Conservation (phyloP, 35 echinoderm and acorn worm species). For the Stichopus chloronotus region DNA sequence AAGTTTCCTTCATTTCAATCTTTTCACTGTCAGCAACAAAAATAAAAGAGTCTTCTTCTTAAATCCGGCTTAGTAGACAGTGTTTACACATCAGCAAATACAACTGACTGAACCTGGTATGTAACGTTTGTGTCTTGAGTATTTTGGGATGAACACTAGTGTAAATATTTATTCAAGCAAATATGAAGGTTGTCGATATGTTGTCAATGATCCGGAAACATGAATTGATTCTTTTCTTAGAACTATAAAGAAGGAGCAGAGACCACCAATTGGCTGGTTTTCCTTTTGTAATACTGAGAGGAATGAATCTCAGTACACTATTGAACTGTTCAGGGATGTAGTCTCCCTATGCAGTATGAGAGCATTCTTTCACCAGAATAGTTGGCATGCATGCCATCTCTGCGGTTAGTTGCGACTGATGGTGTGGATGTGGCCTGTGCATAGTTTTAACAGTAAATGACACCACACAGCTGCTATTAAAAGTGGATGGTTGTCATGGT, state of each 20-base stretch:
- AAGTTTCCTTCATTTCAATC: no score
- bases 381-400: neutral
- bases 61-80: no score
- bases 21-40: no score
- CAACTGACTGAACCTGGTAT: no score
- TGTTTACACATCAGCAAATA: no score
- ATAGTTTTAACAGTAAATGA: conserved; percentile 21
- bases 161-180: neutral
- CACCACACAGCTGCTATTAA: conserved; percentile 5
- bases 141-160: neutral
- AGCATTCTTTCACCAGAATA: neutral
- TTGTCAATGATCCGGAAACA: neutral
- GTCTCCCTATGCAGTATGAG: neutral
- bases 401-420: neutral
- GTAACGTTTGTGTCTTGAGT: neutral
- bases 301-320: neutral
- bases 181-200: neutral
- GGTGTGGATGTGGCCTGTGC: neutral
- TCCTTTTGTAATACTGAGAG: no score
- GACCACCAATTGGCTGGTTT: no score
- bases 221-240: neutral
- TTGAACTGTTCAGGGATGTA: neutral
- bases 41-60: no score
- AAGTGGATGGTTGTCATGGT: conserved; percentile 23
- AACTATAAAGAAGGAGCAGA: no score